Conservation (phyloP, 1,140 invertebrate species). For the Camponotus vicinus region DNA sequence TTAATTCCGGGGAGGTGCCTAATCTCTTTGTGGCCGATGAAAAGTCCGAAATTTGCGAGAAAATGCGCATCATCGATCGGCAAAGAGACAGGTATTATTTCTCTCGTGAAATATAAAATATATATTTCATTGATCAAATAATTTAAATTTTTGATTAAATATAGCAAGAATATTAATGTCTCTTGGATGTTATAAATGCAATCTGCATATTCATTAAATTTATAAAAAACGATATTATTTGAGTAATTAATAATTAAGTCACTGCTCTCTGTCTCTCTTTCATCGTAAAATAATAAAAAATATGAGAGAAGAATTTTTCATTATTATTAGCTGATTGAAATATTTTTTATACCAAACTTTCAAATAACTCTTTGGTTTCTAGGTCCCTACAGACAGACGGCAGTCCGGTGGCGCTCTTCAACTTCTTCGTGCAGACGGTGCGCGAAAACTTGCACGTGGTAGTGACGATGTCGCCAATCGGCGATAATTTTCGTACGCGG, state of each 20-base stretch:
- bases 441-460: slow-evolving; percentile 97
- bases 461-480: slow-evolving; percentile 97
- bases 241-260: slow-evolving; percentile 13
- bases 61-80: slow-evolving; percentile 96
- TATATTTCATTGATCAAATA: background rate
- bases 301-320: background rate
- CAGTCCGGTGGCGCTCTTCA: slow-evolving; percentile 94
- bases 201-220: slow-evolving; percentile 15
- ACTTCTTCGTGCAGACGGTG: slow-evolving; percentile 95
- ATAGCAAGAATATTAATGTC: background rate
- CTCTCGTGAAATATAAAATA: background rate
- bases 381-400: slow-evolving; percentile 97
- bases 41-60: slow-evolving; percentile 96
- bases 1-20: slow-evolving; percentile 97
- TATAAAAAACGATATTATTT: slow-evolving; percentile 11
- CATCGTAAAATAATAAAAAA: background rate
- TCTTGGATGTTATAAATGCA: background rate
- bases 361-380: background rate
- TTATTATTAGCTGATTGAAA: background rate
- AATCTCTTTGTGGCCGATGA: slow-evolving; percentile 96
- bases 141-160: slow-evolving; percentile 23
- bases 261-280: background rate
- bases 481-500: slow-evolving; percentile 92
- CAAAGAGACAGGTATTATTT: slow-evolving; percentile 89
- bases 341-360: background rate